A percentile compares a stretch with the other conserved stretches of the same genome.
Conservation (phyloP, 2,888 invertebrate species). For the Biston betularia region DNA sequence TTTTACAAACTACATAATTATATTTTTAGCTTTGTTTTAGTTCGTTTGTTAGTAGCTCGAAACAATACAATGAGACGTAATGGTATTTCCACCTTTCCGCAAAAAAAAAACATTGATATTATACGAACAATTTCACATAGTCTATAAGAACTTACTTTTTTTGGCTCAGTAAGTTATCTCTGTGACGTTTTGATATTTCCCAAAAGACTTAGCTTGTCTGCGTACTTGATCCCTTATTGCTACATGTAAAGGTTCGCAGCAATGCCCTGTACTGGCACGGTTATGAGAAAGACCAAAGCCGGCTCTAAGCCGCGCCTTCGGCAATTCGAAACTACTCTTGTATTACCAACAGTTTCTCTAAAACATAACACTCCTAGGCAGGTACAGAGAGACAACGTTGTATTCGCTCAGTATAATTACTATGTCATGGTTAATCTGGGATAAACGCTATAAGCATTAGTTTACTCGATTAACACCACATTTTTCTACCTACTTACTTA, state of each 20-base stretch:
- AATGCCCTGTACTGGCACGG: not conserved
- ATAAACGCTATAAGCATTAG: no score
- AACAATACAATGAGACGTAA: no score
- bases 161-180: not conserved
- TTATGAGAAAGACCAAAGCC: slow-evolving; percentile 9
- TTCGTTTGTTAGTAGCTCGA: no score
- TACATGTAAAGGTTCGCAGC: not conserved
- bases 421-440: no score
- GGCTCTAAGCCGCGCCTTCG: slow-evolving; percentile 11
- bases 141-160: no score
- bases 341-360: slow-evolving; percentile 13
- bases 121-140: no score
- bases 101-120: no score
- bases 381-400: not conserved
- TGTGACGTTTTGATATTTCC: not conserved
- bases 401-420: not conserved
- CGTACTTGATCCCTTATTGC: slow-evolving; percentile 1
- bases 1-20: no score
- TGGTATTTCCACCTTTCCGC: no score
- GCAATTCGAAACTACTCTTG: slow-evolving; percentile 15
- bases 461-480: no score
- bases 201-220: not conserved
- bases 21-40: no score
- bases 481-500: no score
- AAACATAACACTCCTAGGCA: not conserved